A percentile compares a stretch with the other conserved stretches of the same genome.
phyloP scores from a whole-genome alignment of 2,797 vertebrate species.

The Gobionotothen gibberifrons region DNA sequence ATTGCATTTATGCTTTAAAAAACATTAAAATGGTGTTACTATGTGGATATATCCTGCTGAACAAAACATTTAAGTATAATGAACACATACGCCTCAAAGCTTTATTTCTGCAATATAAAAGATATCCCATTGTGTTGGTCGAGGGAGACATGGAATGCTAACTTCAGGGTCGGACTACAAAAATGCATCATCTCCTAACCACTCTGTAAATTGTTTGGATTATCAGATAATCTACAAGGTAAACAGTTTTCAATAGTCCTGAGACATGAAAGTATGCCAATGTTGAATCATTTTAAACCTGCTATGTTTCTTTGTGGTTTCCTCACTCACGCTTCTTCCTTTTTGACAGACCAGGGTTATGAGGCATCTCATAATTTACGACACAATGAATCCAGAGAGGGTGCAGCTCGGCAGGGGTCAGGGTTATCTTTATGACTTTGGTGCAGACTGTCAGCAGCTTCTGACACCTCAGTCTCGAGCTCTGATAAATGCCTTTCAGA shows the following conservation, averaged over 20 bases:
- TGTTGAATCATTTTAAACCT: background rate
- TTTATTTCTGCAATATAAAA: no score
- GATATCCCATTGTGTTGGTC: no score
- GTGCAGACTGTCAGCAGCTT: slow-evolving; percentile 18
- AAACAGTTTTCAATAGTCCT: background rate
- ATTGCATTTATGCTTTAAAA: no score
- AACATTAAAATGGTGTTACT: no score
- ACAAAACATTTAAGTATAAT: no score
- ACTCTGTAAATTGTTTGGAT: background rate
- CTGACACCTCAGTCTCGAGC: background rate
- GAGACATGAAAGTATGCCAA: background rate
- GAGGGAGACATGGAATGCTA: no score
- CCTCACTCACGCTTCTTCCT: background rate
- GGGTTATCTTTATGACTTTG: slow-evolving; percentile 45
- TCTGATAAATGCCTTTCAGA: background rate
- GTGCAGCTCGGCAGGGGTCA: slow-evolving; percentile 27
- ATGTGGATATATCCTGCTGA: no score
- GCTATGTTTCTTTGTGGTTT: background rate
- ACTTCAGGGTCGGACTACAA: no score
- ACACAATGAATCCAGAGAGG: slow-evolving; percentile 38
- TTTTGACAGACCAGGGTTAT: slow-evolving; percentile 3
- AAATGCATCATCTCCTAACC: no score
- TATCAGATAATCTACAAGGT: background rate
- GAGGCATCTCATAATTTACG: slow-evolving; percentile 31
- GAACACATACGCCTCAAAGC: no score